These are phyloP conservation scores for Syndactyla subalaris DNA, from an alignment of 2,797 vertebrate species.

Conservation along the genomic window DNA sequence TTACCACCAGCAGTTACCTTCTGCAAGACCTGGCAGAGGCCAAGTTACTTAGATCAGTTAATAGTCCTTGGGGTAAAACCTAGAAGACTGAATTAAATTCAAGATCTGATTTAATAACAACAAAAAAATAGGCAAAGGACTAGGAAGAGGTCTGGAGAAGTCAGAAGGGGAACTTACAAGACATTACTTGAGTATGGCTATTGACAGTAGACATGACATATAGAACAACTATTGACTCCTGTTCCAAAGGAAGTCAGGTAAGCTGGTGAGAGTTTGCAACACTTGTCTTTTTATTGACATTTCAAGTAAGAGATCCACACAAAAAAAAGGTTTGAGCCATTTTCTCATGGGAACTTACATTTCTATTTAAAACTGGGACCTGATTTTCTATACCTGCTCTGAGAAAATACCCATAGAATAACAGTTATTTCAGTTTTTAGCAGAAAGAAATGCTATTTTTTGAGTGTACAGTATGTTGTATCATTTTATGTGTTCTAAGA, in stretches of 20 bases:
- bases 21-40: not conserved
- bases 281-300: not conserved
- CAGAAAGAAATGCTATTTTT: not conserved
- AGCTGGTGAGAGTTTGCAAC: not conserved
- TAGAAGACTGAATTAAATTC: not conserved
- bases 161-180: not conserved
- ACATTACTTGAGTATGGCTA: accelerated
- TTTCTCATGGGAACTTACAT: not conserved
- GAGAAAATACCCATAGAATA: not conserved
- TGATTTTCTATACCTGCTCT: not conserved
- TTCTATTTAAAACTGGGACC: not conserved
- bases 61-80: not conserved
- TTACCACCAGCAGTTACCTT: not conserved
- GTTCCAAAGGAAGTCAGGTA: not conserved
- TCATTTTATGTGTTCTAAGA: not conserved
- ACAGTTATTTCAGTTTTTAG: not conserved
- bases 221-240: not conserved
- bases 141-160: not conserved
- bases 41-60: not conserved
- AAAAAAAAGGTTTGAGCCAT: not conserved
- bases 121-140: not conserved
- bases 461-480: not conserved
- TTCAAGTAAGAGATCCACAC: not conserved
- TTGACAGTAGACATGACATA: not conserved
- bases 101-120: not conserved